phyloP scores from a whole-genome alignment of 2,888 invertebrate species.

The Octodonta nipae region DNA sequence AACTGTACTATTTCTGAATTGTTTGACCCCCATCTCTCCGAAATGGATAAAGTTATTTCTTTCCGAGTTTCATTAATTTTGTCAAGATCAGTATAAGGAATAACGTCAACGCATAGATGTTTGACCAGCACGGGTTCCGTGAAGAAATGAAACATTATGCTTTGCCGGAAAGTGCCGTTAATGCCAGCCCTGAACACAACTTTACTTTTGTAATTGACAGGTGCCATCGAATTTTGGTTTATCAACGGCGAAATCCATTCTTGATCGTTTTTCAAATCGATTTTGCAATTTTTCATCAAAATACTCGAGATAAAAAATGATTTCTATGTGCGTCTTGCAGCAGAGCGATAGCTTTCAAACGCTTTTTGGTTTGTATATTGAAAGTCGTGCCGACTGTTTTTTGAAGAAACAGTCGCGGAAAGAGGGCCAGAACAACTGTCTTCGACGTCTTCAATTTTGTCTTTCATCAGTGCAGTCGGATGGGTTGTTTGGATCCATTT shows the following conservation, averaged over 20 bases:
- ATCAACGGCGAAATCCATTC: slow-evolving; percentile 38
- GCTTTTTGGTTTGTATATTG: slow-evolving; percentile 38
- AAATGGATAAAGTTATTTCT: slow-evolving; percentile 44
- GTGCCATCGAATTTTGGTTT: slow-evolving; percentile 16
- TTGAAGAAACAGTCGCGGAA: slow-evolving; percentile 47
- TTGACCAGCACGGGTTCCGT: slow-evolving; percentile 48
- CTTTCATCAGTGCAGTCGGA: slow-evolving; percentile 49
- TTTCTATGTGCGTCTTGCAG: slow-evolving; percentile 55
- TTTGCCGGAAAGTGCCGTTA: slow-evolving; percentile 64
- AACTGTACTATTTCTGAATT: slow-evolving; percentile 34
- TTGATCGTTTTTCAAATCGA: slow-evolving; percentile 34
- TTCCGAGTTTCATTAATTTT: slow-evolving; percentile 51
- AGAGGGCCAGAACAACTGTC: slow-evolving; percentile 46
- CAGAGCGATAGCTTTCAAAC: slow-evolving; percentile 48
- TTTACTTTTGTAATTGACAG: slow-evolving; percentile 21
- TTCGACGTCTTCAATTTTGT: slow-evolving; percentile 46
- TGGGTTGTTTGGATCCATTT: slow-evolving; percentile 48
- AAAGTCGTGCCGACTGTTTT: slow-evolving; percentile 46
- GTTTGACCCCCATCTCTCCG: slow-evolving; percentile 43
- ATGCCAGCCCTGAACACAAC: slow-evolving; percentile 43
- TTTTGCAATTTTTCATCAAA: slow-evolving; percentile 19
- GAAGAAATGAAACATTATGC: slow-evolving; percentile 64
- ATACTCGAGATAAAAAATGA: slow-evolving; percentile 50
- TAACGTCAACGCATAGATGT: slow-evolving; percentile 62
- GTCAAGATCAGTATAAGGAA: slow-evolving; percentile 52